Evolutionary conservation across 1,140 invertebrate genomes (phyloP), one percentile per base, ranked within the genome.

Genomic region (Venustaconcha ellipsiformis): DNA sequence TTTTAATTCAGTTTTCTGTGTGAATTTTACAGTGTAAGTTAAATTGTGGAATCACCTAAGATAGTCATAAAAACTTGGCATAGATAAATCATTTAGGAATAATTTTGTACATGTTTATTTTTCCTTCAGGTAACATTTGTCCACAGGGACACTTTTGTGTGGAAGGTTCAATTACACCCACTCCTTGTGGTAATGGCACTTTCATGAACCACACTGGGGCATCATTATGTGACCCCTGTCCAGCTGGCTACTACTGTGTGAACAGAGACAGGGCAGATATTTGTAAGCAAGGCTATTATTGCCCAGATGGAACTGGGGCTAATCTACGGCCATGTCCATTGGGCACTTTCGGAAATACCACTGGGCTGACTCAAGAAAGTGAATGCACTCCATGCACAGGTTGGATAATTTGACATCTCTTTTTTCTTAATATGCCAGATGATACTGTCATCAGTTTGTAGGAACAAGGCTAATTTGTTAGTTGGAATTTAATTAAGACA

Each of bases 341-440:
- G 5, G 88, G 88, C 26, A 85, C 82, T 2, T 89, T 84, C 69
- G 87, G 85, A n/a, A 87, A 87, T 74, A 85, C 80, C 11, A 84
- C 84, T 64, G 86, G 86, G 65, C 77, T 89, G 57, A 78, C 64
- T 26, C 66, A 77, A 20, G 81, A 81, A 57, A 65, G 68, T n/a
- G 76, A 89, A 26, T 89, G 88, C 77, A 87, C 86, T 20, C 81
- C 75, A 20, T 89, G 88, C 72, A 86, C 86, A 83, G 88, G 88
- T 89, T 76, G 71, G 70, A 66, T 15, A 14, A 62, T 11, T 4
- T 15, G 13, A 67, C 1, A 67, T 67, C 15, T 17, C 4, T 48
- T 48, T 48, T 11, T 48, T 48, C 37, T 48, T 48, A 48, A 48
- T 48, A 48, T 11, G 0, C 37, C 37, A 48, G 37, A 48, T 48